phyloP scores from a whole-genome alignment of 30 jellyfish, hydroid and myxozoan species.

The Hydractinia echinata region DNA sequence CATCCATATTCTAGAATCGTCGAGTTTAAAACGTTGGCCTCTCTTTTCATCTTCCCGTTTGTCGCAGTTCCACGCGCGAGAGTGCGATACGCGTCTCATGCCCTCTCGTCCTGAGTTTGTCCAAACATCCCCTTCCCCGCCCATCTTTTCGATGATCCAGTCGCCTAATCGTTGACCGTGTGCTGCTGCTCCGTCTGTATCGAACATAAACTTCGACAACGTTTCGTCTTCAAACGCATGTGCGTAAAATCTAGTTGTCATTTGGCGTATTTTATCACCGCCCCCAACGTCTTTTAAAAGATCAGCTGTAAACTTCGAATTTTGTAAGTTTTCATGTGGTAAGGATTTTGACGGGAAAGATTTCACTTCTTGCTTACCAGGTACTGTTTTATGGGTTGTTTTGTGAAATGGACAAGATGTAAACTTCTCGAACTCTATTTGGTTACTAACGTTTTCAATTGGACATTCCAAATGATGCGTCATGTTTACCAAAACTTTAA shows the following conservation, averaged over 20 bases:
- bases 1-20: conserved; percentile 32
- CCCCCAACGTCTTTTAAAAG: conserved; percentile 29
- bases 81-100: conserved; percentile 16
- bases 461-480: no score
- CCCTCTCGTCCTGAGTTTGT: conserved; percentile 26
- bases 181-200: conserved; percentile 21
- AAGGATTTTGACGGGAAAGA: no score
- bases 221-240: conserved; percentile 24
- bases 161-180: conserved; percentile 36
- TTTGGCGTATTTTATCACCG: conserved; percentile 29
- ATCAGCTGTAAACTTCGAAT: no score
- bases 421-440: no score
- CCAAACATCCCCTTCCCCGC: conserved; percentile 38
- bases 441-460: no score
- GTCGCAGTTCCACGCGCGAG: conserved; percentile 25
- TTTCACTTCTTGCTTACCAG: no score
- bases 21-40: conserved; percentile 23
- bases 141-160: conserved; percentile 30
- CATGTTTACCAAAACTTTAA: no score
- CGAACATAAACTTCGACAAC: conserved; percentile 24
- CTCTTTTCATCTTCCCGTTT: conserved; percentile 12
- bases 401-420: no score
- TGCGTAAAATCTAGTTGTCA: conserved; percentile 35
- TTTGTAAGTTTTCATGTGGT: no score
- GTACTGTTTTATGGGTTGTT: no score